Evolutionary conservation across 1,140 invertebrate genomes (phyloP).

Genomic region (Cyphomyrmex costatus): DNA sequence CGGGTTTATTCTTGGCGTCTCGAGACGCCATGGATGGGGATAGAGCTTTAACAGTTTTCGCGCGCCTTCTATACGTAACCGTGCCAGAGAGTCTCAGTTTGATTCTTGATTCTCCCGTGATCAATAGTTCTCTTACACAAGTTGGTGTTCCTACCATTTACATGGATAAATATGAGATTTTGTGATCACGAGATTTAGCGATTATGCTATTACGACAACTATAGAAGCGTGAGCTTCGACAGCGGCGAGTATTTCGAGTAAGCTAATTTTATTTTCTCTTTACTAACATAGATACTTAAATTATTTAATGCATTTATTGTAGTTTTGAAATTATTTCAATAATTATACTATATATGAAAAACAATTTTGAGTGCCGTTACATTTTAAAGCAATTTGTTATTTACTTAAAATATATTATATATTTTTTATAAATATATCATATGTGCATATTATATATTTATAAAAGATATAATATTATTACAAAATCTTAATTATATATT

Average conservation of each 20-base stretch:
- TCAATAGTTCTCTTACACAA: conserved; percentile 60
- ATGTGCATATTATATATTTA: too few species aligned
- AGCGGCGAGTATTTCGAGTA: conserved; percentile 12
- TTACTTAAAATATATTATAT: background rate
- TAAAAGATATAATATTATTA: too few species aligned
- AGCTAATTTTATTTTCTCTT: conserved; percentile 8
- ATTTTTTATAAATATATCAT: too few species aligned
- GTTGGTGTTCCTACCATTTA: background rate
- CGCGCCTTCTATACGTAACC: conserved; percentile 72
- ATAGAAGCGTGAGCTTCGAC: conserved; percentile 5
- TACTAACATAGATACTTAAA: background rate
- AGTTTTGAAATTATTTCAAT: background rate
- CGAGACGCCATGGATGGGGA: conserved; percentile 78
- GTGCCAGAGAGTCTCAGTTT: conserved; percentile 44
- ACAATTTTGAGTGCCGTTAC: background rate
- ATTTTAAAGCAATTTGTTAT: background rate
- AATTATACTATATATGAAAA: background rate
- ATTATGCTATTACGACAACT: background rate
- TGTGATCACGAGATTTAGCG: background rate
- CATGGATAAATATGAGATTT: conserved; percentile 20
- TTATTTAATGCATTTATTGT: background rate
- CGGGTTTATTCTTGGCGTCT: conserved; percentile 84
- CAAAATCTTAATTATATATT: background rate
- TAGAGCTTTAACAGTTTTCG: conserved; percentile 78
- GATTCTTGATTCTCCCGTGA: conserved; percentile 51